Evolutionary conservation across 2,797 vertebrate genomes (phyloP).

Genomic region (Mycteria americana): DNA sequence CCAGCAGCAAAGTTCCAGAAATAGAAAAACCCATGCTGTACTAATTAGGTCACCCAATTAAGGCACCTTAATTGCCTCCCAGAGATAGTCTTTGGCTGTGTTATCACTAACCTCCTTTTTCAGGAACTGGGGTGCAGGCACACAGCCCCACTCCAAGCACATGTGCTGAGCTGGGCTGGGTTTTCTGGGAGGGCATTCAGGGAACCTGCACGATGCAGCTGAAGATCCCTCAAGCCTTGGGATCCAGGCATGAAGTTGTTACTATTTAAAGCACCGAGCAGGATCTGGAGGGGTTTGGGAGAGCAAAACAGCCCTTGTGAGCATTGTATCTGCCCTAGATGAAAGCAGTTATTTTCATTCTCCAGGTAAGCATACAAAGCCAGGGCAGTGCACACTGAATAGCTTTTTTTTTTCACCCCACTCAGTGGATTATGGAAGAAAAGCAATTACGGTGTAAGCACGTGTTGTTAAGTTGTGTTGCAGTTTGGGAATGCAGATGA

Average conservation of each 20-base stretch:
- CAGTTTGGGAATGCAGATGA: neutral
- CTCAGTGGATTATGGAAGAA: neutral
- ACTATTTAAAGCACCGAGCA: neutral
- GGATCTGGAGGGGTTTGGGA: neutral
- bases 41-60: slow-evolving; percentile 60
- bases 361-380: neutral
- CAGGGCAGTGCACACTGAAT: neutral
- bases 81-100: neutral
- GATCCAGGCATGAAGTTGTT: neutral
- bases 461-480: neutral
- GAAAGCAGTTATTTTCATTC: neutral
- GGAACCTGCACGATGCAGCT: neutral
- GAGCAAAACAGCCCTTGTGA: neutral
- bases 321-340: neutral
- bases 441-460: neutral
- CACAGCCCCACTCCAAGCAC: neutral
- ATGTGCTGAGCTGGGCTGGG: neutral
- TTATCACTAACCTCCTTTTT: neutral
- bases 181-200: neutral
- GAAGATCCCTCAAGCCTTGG: neutral
- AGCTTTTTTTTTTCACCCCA: neutral
- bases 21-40: neutral
- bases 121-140: neutral
- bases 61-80: neutral
- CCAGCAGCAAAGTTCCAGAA: slow-evolving; percentile 14